A percentile compares a stretch with the other conserved stretches of the same genome.
Conservation (phyloP, 2,888 invertebrate species). For the Drosophila paranaensis region DNA sequence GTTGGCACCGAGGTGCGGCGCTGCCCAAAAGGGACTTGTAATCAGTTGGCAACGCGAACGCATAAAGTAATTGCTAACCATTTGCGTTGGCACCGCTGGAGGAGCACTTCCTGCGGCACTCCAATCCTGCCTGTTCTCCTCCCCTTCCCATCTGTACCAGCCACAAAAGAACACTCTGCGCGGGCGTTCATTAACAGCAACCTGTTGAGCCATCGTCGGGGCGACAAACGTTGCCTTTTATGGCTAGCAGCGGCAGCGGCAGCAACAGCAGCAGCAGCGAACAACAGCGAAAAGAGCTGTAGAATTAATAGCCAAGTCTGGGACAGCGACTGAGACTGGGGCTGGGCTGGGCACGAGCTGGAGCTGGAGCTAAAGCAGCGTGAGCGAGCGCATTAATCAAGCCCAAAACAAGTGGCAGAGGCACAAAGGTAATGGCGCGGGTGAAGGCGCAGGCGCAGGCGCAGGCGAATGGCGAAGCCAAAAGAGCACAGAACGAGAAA, state of each 20-base stretch:
- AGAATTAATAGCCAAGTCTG: slow-evolving; percentile 70
- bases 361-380: slow-evolving; percentile 40
- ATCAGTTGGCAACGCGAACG: slow-evolving; percentile 77
- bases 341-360: slow-evolving; percentile 62
- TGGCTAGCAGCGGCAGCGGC: slow-evolving; percentile 51
- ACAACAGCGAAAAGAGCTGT: slow-evolving; percentile 42
- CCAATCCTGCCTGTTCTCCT: slow-evolving; percentile 2
- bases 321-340: slow-evolving; percentile 28
- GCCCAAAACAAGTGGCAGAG: slow-evolving; percentile 70
- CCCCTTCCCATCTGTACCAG: not conserved
- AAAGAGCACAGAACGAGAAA: slow-evolving; percentile 56
- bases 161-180: slow-evolving; percentile 44
- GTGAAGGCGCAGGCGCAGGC: slow-evolving; percentile 18
- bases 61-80: slow-evolving; percentile 79
- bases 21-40: slow-evolving; percentile 69
- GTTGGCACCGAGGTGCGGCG: slow-evolving; percentile 66
- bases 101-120: slow-evolving; percentile 43
- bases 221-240: slow-evolving; percentile 78
- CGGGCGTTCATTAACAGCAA: slow-evolving; percentile 78
- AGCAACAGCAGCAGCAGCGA: slow-evolving; percentile 20
- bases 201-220: slow-evolving; percentile 72
- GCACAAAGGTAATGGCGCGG: slow-evolving; percentile 27
- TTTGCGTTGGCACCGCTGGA: slow-evolving; percentile 74
- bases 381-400: slow-evolving; percentile 72
- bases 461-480: slow-evolving; percentile 15